Evolutionary conservation across 2,888 invertebrate species (phyloP), one percentile per base, ranked within the genome.

Genomic region (Erpobdella octoculata): DNA sequence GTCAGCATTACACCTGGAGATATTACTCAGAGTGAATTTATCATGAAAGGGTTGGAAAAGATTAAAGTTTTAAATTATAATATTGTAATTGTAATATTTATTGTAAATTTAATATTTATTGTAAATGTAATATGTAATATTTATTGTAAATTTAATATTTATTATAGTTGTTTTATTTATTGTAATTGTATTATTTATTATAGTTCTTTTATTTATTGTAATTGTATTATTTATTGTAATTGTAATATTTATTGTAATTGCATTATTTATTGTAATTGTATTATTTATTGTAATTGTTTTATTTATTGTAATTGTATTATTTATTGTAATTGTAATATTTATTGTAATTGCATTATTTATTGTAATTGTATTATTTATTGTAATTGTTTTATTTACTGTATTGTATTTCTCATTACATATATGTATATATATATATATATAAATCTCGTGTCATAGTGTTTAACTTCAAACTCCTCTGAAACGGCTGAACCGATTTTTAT

Each of bases 21-120:
- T 21, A 66, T 36, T 66, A 41, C 6, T 2, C 21, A 21, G 25
- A 66, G 21, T 25, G 66, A 66, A 28, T 33, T 48, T 21, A 68
- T 48, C 6, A 53, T 48, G 35, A 62, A 62, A 31, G 62, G 62
- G 62, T 41, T 15, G n/a, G 12, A 41, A 41, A n/a, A n/a, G n/a
- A n/a, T n/a, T n/a, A 41, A 41, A 41, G 12, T 41, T 41, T 12
- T 41, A 15, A 41, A 41, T 41, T 41, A 41, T 41, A 41, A 41
- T 12, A 15, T 41, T 15, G n/a, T 41, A 15, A 41, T 41, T 15
- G 12, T 15, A 15, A 41, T 41, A 41, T 41, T 15, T 41, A 41
- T 41, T 15, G 46, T 41, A 15, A 41, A 41, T 41, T 41, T n/a
- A n/a, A n/a, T n/a, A n/a, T n/a, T n/a, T n/a, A n/a, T n/a, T n/a